Base-by-base conservation (phyloP, 2,113 vertebrate genomes). In the Brachionichthys hirsutus region DNA sequence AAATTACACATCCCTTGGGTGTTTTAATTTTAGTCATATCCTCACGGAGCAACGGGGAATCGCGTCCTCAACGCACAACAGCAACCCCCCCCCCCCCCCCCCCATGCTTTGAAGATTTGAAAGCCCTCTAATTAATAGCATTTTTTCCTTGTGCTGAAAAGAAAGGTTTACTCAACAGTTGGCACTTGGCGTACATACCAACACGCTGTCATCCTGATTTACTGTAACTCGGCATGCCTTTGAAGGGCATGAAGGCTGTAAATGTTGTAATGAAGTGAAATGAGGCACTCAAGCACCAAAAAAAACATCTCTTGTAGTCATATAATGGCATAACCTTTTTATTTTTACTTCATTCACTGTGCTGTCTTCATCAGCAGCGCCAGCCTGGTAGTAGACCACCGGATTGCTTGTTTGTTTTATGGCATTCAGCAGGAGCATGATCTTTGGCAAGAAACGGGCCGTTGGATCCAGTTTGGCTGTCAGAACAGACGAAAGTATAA, bases 111-210 rank as follows among this genome's bases (percentile, higher is more conserved):
- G 89, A 91, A 90, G 86, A 85, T 80, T 89, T 85, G 84, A 89
- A 87, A 85, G 84, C 76, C 77, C 73, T 89, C 75, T 90, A 89
- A 91, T 90, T 89, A 88, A 89, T 90, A 83, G 86, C 80, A 70
- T 85, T 87, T 88, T 80, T 73, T 20, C 84, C 75, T 74, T 69
- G 75, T 62, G 69, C 70, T 65, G 68, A 82, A 77, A 83, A 84
- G 81, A 88, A 87, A 70, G 70, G 70, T 85, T 87, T 83, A 84
- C 82, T 85, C 84, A 88, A 86, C 84, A 83, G 85, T 88, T 88
- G 84, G 85, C 85, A 90, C 84, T 87, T 80, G 85, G 84, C 83
- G 77, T 77, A 82, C 84, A 89, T 90, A 88, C 87, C 86, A 86
- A 87, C 87, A 89, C 85, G 40, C 85, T 85, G 88, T 87, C 85